Base-by-base conservation (phyloP, 2,888 invertebrate species). In the Rhodophaea formosa region DNA sequence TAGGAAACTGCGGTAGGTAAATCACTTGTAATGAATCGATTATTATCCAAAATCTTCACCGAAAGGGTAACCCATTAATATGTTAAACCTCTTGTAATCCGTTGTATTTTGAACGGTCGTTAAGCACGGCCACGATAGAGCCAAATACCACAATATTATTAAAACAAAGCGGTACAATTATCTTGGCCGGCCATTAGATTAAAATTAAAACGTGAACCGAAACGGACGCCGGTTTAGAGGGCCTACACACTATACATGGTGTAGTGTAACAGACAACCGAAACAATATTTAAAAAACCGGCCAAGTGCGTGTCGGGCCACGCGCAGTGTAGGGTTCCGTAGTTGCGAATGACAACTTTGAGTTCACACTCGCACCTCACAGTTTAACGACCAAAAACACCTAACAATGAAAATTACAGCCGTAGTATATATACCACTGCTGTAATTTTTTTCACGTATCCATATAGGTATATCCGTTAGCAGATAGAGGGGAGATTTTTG, bases 121-220 rank as follows among this genome's bases (percentile, higher is more conserved):
- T 39, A 51, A 16, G 6, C n/a, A 1, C 15, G 39, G 39, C 16
- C 10, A 32, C 8, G 29, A 16, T 32, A 14, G 15, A 32, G 12
- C n/a, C 14, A 16, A 8, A 35, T 1, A 39, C 12, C 47, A 14
- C 14, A 47, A 29, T 15, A 30, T 35, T 35, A 51, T 35, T 51
- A 52, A 46, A 59, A 59, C 59, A 56, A 59, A 56, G 35, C 54
- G 30, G 47, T n/a, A 52, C 59, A 47, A 59, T 59, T 47, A 59
- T 53, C 53, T 52, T 29, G 14, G 17, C 8, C 23, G 47, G 32
- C 42, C 47, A 56, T 59, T 53, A 53, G 39, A 53, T 56, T 59
- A 56, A 59, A 56, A 49, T 49, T 49, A 15, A 32, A 51, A 51
- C 17, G 30, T 32, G 51, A 51, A 35, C 51, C 51, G 15, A 51